Evolutionary conservation across 2,113 vertebrate genomes (phyloP).

Genomic region (Psophia crepitans): DNA sequence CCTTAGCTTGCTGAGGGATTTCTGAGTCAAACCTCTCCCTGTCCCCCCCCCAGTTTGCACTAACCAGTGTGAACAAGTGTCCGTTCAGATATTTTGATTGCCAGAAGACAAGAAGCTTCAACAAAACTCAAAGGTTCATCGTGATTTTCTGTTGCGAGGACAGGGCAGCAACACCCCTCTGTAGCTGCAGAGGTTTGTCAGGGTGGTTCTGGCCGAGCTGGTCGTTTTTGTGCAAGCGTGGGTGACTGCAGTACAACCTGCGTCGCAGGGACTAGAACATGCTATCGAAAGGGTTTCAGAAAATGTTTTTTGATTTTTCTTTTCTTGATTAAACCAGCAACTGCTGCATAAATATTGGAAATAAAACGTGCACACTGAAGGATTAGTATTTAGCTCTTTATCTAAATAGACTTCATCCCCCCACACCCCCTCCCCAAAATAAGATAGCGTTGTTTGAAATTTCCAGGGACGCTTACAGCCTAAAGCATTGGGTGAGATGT

Average conservation of each 20-base stretch:
- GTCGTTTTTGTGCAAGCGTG: background rate
- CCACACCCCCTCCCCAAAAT: conserved; percentile 58
- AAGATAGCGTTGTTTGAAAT: conserved; percentile 70
- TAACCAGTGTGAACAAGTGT: background rate
- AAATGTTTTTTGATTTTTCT: background rate
- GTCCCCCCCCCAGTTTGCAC: accelerated
- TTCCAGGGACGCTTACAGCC: conserved; percentile 71
- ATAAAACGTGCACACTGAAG: background rate
- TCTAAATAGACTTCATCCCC: conserved; percentile 4
- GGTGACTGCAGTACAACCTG: background rate
- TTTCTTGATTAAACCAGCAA: background rate
- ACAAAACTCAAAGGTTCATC: accelerated
- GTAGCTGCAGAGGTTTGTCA: background rate
- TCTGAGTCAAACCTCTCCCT: background rate
- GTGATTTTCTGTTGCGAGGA: background rate
- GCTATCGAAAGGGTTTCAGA: background rate
- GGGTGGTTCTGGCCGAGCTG: background rate
- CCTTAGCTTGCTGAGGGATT: background rate
- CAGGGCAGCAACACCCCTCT: background rate
- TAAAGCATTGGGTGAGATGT: conserved; percentile 78
- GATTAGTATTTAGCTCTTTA: conserved; percentile 30
- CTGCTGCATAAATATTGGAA: background rate
- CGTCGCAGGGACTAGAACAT: accelerated
- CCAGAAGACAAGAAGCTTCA: background rate
- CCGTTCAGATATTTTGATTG: background rate